Conservation (phyloP, 1,140 invertebrate genomes). For the Apis dorsata region DNA sequence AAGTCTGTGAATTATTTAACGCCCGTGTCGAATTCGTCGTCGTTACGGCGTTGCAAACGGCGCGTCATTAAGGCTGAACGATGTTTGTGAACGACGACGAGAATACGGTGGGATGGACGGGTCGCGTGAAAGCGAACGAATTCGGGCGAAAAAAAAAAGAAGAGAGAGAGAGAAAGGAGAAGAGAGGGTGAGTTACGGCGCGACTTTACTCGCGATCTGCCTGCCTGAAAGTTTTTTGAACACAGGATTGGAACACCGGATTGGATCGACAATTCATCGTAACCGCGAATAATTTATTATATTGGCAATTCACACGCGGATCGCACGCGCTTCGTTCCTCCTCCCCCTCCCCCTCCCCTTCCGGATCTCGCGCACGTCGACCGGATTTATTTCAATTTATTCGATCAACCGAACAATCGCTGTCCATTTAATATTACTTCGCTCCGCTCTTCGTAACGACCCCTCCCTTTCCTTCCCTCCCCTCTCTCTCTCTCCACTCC, state of each 20-base stretch:
- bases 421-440: conserved; percentile 4
- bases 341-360: background rate
- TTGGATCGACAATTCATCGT: conserved; percentile 18
- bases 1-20: conserved; percentile 26
- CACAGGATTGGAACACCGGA: background rate
- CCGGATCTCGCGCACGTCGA: background rate
- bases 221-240: background rate
- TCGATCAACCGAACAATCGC: conserved; percentile 3
- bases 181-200: background rate
- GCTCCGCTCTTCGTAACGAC: too few relatives aligned
- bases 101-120: background rate
- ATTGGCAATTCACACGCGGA: background rate
- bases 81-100: background rate
- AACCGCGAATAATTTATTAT: conserved; percentile 27
- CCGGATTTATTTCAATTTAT: conserved; percentile 38
- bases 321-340: background rate
- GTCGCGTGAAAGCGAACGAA: too few relatives aligned
- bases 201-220: conserved; percentile 3
- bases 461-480: background rate
- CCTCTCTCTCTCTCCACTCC: background rate
- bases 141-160: too few relatives aligned
- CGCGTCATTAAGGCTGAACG: background rate
- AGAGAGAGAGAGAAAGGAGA: too few relatives aligned
- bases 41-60: background rate
- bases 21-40: conserved; percentile 5